Evolutionary conservation across 2,113 vertebrate species (phyloP), one percentile per base, ranked within the genome.

Genomic region (Mungos mungo): DNA sequence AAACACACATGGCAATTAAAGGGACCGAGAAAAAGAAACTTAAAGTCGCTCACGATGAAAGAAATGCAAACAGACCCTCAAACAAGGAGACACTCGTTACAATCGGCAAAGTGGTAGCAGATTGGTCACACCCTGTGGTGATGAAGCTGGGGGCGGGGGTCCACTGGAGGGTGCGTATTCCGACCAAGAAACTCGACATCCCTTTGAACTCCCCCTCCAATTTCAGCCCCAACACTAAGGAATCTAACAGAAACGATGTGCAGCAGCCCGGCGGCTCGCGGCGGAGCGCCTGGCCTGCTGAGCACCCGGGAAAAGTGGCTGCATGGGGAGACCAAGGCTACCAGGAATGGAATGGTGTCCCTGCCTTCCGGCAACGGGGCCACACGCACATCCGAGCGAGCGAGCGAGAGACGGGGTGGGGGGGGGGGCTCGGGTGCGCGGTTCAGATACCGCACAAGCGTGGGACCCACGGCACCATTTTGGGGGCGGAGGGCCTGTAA

Each of bases 321-420:
- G 29, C 2, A 1, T 2, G 0, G 65, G 84, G 54, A 35, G 54
- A 60, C 45, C 0, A 21, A 1, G n/a, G 13, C 19, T 0, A 0
- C 3, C 0, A 7, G 3, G 38, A 47, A 2, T 2, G 3, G 38
- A 47, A 2, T 2, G 3, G 3, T 0, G 7, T 1, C 6, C 45
- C 16, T 0, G 3, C 14, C 8, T 7, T 4, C 7, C 19, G 6
- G 31, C 15, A 10, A 5, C 8, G 25, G 9, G 33, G 7, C 8
- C 41, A 41, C 41, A 41, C 41, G 5, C 41, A 41, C 41, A 41
- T 41, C 0, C 5, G 41, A 41, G 41, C 5, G 41, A 41, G 41
- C 0, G 41, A 41, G 41, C 4, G 41, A 41, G 41, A 41, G 41
- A n/a, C n/a, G n/a, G n/a, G n/a, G n/a, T n/a, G n/a, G n/a, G n/a